Percentiles rank a stretch among this genome's conserved stretches.
Conservation (phyloP, 2,888 invertebrate genomes). For the Trichogramma dendrolimi region DNA sequence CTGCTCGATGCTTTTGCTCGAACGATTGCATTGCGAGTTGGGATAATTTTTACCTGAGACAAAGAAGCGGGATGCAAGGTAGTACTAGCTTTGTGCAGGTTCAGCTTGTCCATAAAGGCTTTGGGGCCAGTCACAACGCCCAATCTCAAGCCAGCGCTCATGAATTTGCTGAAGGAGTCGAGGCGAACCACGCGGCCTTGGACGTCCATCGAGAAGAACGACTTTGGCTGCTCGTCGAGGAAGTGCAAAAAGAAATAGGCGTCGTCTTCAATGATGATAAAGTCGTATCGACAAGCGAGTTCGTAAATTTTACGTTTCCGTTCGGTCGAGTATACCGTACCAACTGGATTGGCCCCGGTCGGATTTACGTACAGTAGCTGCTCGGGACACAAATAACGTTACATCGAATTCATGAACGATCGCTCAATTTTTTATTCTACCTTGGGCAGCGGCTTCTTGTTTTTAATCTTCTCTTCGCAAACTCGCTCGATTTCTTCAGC, state of each 20-base stretch:
- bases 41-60: slow-evolving; percentile 56
- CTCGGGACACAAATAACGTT: slow-evolving; percentile 53
- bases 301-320: slow-evolving; percentile 66
- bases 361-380: slow-evolving; percentile 71
- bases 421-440: slow-evolving; percentile 30
- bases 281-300: slow-evolving; percentile 69
- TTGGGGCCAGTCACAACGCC: slow-evolving; percentile 71
- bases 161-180: slow-evolving; percentile 74
- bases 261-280: slow-evolving; percentile 77
- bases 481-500: slow-evolving; percentile 59
- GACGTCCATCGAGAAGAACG: slow-evolving; percentile 69
- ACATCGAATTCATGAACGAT: neutral
- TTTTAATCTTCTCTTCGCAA: slow-evolving; percentile 55
- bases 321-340: slow-evolving; percentile 61
- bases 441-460: slow-evolving; percentile 50
- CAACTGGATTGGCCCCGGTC: slow-evolving; percentile 74
- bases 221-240: slow-evolving; percentile 57
- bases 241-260: slow-evolving; percentile 77
- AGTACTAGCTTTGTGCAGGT: slow-evolving; percentile 65
- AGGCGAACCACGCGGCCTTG: slow-evolving; percentile 72
- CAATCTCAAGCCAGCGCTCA: slow-evolving; percentile 67
- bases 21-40: neutral
- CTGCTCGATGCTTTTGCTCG: neutral
- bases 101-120: slow-evolving; percentile 59
- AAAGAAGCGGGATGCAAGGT: slow-evolving; percentile 61